A percentile compares a stretch with the other conserved stretches of the same genome.
phyloP scores from a whole-genome alignment of 2,797 vertebrate genomes.

The Meriones psammophilus region DNA sequence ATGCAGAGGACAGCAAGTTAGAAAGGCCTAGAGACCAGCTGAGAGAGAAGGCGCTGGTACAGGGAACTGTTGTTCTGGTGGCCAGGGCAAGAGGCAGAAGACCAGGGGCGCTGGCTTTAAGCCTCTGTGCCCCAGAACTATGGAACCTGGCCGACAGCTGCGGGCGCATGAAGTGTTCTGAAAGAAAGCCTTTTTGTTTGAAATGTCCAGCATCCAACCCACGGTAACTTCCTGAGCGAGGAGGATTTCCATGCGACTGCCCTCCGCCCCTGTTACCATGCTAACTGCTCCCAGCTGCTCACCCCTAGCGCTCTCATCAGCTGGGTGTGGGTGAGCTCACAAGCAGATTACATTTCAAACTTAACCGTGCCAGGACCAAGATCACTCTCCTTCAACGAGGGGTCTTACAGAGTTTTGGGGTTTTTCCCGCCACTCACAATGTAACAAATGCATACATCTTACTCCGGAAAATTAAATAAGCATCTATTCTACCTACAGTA shows the following conservation, averaged over 20 bases:
- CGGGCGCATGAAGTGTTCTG: background rate
- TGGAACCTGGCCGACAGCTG: background rate
- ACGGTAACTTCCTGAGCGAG: background rate
- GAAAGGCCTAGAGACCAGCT: background rate
- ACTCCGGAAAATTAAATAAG: background rate
- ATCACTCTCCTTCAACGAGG: background rate
- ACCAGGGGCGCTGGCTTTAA: background rate
- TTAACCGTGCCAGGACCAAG: background rate
- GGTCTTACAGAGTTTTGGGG: background rate
- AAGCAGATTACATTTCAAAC: background rate
- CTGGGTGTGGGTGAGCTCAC: fast-evolving
- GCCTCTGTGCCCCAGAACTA: background rate
- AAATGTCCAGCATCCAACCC: background rate
- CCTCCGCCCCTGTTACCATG: fast-evolving
- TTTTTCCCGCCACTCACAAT: background rate
- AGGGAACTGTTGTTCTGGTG: background rate
- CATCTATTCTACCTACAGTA: background rate
- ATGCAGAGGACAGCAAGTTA: background rate
- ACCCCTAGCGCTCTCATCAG: fast-evolving
- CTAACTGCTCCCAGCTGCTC: background rate
- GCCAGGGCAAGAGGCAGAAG: background rate
- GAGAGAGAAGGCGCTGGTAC: background rate
- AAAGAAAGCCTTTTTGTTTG: background rate
- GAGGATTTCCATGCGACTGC: fast-evolving
- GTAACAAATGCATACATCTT: background rate